Evolutionary conservation across 2,113 vertebrate species (phyloP).

Genomic region (Seriola quinqueradiata): DNA sequence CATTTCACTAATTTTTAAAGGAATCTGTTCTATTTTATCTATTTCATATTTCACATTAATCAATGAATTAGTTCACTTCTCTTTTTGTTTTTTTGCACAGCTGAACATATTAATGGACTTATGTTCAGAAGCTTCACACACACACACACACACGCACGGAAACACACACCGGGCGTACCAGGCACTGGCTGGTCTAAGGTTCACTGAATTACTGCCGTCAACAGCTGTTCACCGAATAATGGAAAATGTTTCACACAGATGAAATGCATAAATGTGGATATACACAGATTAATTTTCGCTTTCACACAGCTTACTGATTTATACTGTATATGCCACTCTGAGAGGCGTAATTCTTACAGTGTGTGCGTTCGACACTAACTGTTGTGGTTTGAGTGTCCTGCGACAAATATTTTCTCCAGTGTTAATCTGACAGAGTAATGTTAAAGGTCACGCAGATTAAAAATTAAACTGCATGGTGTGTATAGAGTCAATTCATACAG

Average conservation of each 20-base stretch:
- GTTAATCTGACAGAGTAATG: neutral
- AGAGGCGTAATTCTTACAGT: neutral
- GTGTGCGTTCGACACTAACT: neutral
- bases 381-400: neutral
- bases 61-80: neutral
- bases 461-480: neutral
- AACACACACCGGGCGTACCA: neutral
- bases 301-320: neutral
- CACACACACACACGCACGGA: neutral
- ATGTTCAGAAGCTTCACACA: neutral
- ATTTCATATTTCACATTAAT: neutral
- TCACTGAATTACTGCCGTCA: neutral
- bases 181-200: neutral
- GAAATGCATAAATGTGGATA: neutral
- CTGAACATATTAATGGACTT: neutral
- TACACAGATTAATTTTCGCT: neutral
- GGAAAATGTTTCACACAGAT: neutral
- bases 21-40: neutral
- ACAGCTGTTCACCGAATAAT: neutral
- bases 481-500: neutral
- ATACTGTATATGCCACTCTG: neutral
- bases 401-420: neutral
- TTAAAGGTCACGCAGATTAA: neutral
- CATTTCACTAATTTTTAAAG: neutral
- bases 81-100: too few relatives aligned